Percentiles rank a stretch among this genome's conserved stretches.
These are phyloP conservation scores for Antennarius maculatus DNA, from an alignment of 2,797 vertebrate genomes.

Conservation along the genomic window DNA sequence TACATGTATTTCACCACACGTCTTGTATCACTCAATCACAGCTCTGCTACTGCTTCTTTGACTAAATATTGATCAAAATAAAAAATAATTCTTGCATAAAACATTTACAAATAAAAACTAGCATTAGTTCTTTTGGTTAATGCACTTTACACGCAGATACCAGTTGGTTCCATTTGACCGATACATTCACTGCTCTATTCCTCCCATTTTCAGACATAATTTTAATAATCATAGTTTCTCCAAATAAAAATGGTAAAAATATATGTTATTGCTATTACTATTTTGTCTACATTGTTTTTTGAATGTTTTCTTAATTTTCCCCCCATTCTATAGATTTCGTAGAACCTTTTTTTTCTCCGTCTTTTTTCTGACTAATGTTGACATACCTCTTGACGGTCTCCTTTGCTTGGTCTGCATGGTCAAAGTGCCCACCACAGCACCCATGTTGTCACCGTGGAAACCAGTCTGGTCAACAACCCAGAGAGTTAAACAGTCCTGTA, in stretches of 20 bases:
- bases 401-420: conserved; percentile 98
- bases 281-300: background rate
- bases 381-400: conserved; percentile 94
- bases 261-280: background rate
- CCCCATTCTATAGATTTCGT: conserved; percentile 21
- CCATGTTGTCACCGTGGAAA: conserved; percentile 87
- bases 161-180: background rate
- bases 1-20: conserved; percentile 11
- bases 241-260: conserved; percentile 4
- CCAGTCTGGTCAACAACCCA: conserved; percentile 67
- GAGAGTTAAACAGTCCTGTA: conserved; percentile 51
- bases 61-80: background rate
- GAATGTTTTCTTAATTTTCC: background rate
- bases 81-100: background rate
- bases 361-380: conserved; percentile 30
- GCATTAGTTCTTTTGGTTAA: background rate
- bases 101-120: too few relatives aligned
- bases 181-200: background rate
- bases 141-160: conserved; percentile 7
- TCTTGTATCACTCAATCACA: conserved; percentile 7
- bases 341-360: conserved; percentile 33
- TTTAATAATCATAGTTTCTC: conserved; percentile 16
- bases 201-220: background rate
- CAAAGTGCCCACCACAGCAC: conserved; percentile 97
- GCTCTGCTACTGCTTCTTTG: conserved; percentile 17